phyloP scores from a whole-genome alignment of 2,888 invertebrate species.

The Lagria hirta region DNA sequence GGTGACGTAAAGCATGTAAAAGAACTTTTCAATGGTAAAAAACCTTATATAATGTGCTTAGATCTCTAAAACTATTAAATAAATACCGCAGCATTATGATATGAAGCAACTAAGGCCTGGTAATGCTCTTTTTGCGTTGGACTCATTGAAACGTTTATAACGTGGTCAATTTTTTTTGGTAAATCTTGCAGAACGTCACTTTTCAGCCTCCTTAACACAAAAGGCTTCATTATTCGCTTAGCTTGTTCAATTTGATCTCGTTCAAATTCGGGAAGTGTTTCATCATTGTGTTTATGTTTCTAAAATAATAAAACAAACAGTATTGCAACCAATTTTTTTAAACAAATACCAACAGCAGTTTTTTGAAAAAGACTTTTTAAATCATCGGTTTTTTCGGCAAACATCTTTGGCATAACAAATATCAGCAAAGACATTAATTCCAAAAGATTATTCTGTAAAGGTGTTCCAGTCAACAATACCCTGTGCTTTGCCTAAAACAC shows the following conservation, averaged over 20 bases:
- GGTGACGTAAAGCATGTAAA: background rate
- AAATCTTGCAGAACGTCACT: constrained; percentile 82
- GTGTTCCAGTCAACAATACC: constrained; percentile 91
- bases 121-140: constrained; percentile 75
- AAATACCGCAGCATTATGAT: constrained; percentile 59
- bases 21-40: background rate
- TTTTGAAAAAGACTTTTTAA: constrained; percentile 86
- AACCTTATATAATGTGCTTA: no score
- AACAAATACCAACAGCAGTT: constrained; percentile 58
- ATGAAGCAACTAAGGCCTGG: constrained; percentile 66
- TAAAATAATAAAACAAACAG: constrained; percentile 32
- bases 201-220: constrained; percentile 86
- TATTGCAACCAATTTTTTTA: no score
- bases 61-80: no score
- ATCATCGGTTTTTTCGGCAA: constrained; percentile 83
- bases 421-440: constrained; percentile 94
- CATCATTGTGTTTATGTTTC: constrained; percentile 62
- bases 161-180: constrained; percentile 77
- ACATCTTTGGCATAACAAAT: constrained; percentile 96
- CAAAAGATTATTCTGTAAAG: constrained; percentile 92
- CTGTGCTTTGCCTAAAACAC: constrained; percentile 74
- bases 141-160: constrained; percentile 69
- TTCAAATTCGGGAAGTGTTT: constrained; percentile 78
- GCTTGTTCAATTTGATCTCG: constrained; percentile 88
- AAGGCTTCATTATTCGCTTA: constrained; percentile 94